A percentile compares a stretch with the other conserved stretches of the same genome.
Conservation (phyloP, 2,888 invertebrate genomes). For the Oligia strigilis region DNA sequence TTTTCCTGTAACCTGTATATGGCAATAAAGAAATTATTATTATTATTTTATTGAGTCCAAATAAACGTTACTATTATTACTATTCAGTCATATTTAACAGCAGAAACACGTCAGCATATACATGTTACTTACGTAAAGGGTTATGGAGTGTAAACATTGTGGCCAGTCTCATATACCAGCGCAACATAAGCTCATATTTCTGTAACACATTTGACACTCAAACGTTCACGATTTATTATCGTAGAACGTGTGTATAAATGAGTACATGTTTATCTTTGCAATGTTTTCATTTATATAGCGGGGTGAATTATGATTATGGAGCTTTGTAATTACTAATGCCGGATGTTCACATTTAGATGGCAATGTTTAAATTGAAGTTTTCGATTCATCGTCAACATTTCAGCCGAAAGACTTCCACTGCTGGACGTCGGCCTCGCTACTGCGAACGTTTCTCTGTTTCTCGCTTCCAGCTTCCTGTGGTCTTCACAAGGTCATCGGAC, state of each 20-base stretch:
- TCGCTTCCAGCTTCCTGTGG: too few relatives aligned
- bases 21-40: too few relatives aligned
- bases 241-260: conserved; percentile 33
- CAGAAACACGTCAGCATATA: background rate
- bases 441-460: background rate
- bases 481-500: background rate
- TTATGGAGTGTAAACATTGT: conserved; percentile 24
- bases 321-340: conserved; percentile 7
- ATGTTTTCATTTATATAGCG: conserved; percentile 22
- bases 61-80: too few relatives aligned
- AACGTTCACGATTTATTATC: conserved; percentile 42
- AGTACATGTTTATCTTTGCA: conserved; percentile 38
- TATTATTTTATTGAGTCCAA: too few relatives aligned
- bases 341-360: background rate
- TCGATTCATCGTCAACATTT: background rate
- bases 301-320: conserved; percentile 9
- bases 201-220: conserved; percentile 48
- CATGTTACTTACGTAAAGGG: conserved; percentile 15
- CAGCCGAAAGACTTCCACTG: background rate
- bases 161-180: conserved; percentile 9
- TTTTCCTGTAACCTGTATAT: too few relatives aligned
- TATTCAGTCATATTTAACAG: too few relatives aligned
- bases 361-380: background rate
- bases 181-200: conserved; percentile 43
- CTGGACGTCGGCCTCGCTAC: too few relatives aligned